phyloP scores from a whole-genome alignment of 2,113 vertebrate genomes.

The Terrapene triunguis region DNA sequence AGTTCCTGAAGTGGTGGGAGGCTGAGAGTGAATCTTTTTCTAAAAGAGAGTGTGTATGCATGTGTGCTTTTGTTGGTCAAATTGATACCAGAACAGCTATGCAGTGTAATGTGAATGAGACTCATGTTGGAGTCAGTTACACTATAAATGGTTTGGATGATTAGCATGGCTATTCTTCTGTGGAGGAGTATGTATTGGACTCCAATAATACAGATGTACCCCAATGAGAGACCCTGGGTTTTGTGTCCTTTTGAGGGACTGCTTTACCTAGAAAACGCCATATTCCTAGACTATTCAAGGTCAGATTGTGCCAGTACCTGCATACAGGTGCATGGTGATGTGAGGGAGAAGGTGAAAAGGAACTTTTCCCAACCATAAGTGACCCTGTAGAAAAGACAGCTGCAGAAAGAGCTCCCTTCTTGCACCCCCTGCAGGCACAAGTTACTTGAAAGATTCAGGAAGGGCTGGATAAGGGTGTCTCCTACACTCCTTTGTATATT shows the following conservation, averaged over 20 bases:
- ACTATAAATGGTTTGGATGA: neutral
- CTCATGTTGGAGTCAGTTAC: neutral
- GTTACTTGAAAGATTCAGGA: neutral
- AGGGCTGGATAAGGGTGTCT: fast-evolving
- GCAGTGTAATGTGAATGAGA: neutral
- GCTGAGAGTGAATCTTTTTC: neutral
- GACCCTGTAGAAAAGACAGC: neutral
- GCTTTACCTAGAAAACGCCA: neutral
- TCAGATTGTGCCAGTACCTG: neutral
- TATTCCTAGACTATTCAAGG: neutral
- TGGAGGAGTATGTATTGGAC: neutral
- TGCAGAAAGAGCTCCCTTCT: neutral
- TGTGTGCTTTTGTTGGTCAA: neutral
- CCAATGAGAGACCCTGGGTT: neutral
- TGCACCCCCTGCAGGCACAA: fast-evolving
- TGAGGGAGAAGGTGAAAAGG: neutral
- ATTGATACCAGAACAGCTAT: neutral
- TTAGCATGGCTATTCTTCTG: fast-evolving
- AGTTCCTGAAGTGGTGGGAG: conserved; percentile 9
- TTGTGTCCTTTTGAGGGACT: neutral
- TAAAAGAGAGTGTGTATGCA: neutral
- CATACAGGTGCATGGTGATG: neutral
- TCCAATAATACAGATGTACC: neutral
- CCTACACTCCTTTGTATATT: neutral
- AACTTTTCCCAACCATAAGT: neutral